Base-by-base conservation (phyloP, 2,113 vertebrate genomes). In the Poeciliopsis occidentalis region DNA sequence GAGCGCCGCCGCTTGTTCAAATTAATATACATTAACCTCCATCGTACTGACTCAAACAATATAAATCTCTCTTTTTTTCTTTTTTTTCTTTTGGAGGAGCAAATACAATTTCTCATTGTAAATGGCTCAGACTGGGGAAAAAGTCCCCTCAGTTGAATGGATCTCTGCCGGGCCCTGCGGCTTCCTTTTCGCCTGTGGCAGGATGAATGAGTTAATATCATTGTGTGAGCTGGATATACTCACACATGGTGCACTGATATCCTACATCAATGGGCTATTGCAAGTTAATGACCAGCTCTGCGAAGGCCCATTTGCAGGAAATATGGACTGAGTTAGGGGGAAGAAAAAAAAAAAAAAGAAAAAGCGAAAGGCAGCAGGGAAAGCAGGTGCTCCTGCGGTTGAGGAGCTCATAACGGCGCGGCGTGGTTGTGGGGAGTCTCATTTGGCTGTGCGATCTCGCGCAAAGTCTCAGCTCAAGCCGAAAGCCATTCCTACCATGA, bases 211-310 rank as follows among this genome's bases (percentile, higher is more conserved):
- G 85, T 84, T 87, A 81, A 91, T 89, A 87, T 85, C 82, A 83
- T 87, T 87, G 87, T 87, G 81, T 4, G 32, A 74, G 84, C 75
- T 85, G 80, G 81, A 85, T 89, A 90, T 76, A 85, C 84, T 91
- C 88, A 88, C 87, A 87, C 82, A 79, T 32, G 4, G 75, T 31
- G 39, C 86, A 84, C 82, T 91, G 85, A 89, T 91, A 88, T 81
- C 87, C 85, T 70, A 88, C 90, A 89, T 91, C 91, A 90, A 89
- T 87, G 85, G 90, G 87, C 87, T 85, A 84, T 89, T 91, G 88
- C 89, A 82, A 88, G 90, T 84, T 91, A 91, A 92, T 89, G 90
- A 91, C 80, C 87, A 79, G 84, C 67, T 79, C 87, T 78, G 76
- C 69, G 82, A 88, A 90, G 80, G 77, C 69, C 88, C 87, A 94